Evolutionary conservation across 2,888 invertebrate genomes (phyloP).

Genomic region (Phyto melanocephala): DNA sequence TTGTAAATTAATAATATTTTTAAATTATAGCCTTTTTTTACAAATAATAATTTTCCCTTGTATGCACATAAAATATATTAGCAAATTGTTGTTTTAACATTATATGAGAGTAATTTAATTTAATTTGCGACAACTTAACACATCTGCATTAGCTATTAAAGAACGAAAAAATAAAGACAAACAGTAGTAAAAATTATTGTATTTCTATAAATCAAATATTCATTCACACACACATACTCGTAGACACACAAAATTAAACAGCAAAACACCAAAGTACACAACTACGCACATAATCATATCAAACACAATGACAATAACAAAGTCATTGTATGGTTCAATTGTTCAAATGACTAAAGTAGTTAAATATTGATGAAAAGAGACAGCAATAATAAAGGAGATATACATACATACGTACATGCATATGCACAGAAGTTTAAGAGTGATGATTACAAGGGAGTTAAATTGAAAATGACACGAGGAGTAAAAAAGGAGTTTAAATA

Average conservation of each 20-base stretch:
- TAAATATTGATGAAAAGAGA: too few relatives aligned
- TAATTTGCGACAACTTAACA: slow-evolving; percentile 62
- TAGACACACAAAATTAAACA: not conserved
- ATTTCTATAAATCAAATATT: slow-evolving; percentile 38
- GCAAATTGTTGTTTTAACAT: slow-evolving; percentile 8
- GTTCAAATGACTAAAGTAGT: not conserved
- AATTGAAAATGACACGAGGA: not conserved
- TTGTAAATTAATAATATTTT: too few relatives aligned
- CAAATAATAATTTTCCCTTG: not conserved
- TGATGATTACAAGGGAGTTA: not conserved
- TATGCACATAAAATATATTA: slow-evolving; percentile 2
- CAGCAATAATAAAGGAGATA: not conserved
- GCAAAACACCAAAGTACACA: not conserved
- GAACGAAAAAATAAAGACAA: slow-evolving; percentile 26
- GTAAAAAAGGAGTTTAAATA: not conserved
- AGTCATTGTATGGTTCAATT: slow-evolving; percentile 39
- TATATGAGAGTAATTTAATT: slow-evolving; percentile 58
- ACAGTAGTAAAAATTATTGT: slow-evolving; percentile 8
- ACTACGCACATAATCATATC: not conserved
- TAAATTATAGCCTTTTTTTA: too few relatives aligned
- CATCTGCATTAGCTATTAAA: slow-evolving; percentile 57
- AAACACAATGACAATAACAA: slow-evolving; percentile 25
- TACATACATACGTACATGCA: too few relatives aligned
- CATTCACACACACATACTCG: not conserved
- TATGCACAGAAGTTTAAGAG: not conserved